Evolutionary conservation across 1,140 invertebrate genomes (phyloP).

Genomic region (fruit fly (Drosophila melanogaster)): DNA sequence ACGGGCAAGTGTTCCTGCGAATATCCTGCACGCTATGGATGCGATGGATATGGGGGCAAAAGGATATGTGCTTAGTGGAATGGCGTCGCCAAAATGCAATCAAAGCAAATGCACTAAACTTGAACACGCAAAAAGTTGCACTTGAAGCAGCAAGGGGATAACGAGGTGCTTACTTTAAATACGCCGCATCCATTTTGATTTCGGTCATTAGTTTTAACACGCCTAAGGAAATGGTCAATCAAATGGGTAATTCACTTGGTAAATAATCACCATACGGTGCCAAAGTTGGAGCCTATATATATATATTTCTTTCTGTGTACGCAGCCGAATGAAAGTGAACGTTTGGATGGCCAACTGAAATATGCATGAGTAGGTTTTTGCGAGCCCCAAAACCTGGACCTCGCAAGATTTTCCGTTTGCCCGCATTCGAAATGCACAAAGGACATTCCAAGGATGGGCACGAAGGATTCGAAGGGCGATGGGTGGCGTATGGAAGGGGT

Average conservation of each 20-base stretch:
- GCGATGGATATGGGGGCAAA: too few species aligned
- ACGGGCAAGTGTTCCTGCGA: neutral
- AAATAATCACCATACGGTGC: neutral
- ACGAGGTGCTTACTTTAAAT: neutral
- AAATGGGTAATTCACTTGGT: neutral
- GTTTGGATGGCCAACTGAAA: slow-evolving; percentile 28
- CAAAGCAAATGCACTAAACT: slow-evolving; percentile 48
- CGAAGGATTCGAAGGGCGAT: neutral
- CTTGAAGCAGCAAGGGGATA: neutral
- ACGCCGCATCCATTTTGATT: slow-evolving; percentile 29
- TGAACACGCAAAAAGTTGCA: neutral
- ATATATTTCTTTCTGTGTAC: neutral
- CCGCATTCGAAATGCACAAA: slow-evolving; percentile 63
- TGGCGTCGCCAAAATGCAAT: slow-evolving; percentile 45
- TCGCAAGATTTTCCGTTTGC: slow-evolving; percentile 26
- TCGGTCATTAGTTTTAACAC: slow-evolving; percentile 7
- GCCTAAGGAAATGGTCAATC: neutral
- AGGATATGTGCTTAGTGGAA: neutral
- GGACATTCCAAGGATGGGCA: slow-evolving; percentile 11
- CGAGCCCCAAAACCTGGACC: slow-evolving; percentile 1
- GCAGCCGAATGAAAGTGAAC: neutral
- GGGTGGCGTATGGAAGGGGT: too few species aligned
- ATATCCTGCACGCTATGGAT: neutral
- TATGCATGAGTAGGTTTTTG: slow-evolving; percentile 42
- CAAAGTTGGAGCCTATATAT: neutral